Evolutionary conservation across 2,888 invertebrate genomes (phyloP).

Genomic region (Latrodectus hesperus): DNA sequence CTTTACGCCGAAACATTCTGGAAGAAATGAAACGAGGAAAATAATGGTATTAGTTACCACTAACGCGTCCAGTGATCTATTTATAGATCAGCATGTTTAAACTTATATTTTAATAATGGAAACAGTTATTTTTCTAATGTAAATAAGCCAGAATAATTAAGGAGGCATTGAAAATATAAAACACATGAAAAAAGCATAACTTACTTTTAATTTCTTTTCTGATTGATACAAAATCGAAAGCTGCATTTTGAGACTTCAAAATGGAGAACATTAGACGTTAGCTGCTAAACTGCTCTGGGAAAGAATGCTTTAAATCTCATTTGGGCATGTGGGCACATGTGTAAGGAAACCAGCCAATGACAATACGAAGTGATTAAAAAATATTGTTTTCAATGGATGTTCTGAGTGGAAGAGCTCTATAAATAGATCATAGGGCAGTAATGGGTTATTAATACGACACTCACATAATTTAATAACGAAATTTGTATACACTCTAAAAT

Average conservation of each 20-base stretch:
- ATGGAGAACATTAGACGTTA: too few relatives aligned
- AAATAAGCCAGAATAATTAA: constrained; percentile 20
- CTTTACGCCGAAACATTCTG: constrained; percentile 27
- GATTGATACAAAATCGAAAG: too few relatives aligned
- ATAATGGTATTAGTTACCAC: constrained; percentile 22
- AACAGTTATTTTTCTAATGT: constrained; percentile 23
- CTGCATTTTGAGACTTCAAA: too few relatives aligned
- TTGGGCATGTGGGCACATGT: constrained; percentile 11
- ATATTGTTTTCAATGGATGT: background rate
- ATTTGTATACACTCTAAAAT: too few relatives aligned
- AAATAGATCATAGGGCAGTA: background rate
- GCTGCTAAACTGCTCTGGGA: too few relatives aligned
- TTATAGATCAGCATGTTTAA: constrained; percentile 9
- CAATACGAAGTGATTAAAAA: constrained; percentile 10
- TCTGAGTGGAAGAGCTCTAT: background rate
- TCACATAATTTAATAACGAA: too few relatives aligned
- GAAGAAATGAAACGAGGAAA: constrained; percentile 34
- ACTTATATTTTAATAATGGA: constrained; percentile 13
- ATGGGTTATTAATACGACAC: background rate
- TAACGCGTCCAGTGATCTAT: background rate
- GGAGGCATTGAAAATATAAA: too few relatives aligned
- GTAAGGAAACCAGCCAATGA: constrained; percentile 30
- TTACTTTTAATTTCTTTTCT: too few relatives aligned
- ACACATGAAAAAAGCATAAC: too few relatives aligned
- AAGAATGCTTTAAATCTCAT: background rate